phyloP scores from a whole-genome alignment of 2,888 invertebrate species.

The Hypercompe scribonia region DNA sequence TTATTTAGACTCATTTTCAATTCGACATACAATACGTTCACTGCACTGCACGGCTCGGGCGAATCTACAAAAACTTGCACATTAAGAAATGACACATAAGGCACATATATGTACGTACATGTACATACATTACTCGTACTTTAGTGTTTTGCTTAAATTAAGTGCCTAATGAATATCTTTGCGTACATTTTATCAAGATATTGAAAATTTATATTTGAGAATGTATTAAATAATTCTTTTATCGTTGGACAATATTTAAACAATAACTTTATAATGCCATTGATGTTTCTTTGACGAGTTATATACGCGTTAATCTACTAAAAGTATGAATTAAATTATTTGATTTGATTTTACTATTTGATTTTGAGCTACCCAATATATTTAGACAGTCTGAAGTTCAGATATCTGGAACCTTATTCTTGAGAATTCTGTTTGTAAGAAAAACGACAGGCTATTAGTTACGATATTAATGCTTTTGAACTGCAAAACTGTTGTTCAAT shows the following conservation, averaged over 20 bases:
- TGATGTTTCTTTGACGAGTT: too few species aligned
- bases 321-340: too few species aligned
- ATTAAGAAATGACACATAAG: not conserved
- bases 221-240: not conserved
- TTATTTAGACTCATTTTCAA: slow-evolving; percentile 50
- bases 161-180: not conserved
- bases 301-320: too few species aligned
- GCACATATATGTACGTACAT: not conserved
- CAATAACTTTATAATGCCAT: too few species aligned
- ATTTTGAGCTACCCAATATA: not conserved
- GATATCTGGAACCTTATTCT: not conserved
- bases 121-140: not conserved
- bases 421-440: not conserved
- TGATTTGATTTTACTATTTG: too few species aligned
- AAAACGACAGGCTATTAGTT: not conserved
- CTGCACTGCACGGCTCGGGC: not conserved
- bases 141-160: not conserved
- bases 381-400: not conserved
- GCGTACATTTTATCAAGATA: not conserved
- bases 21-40: slow-evolving; percentile 18
- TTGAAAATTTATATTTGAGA: not conserved
- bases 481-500: not conserved
- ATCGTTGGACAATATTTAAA: not conserved
- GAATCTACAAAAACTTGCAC: not conserved
- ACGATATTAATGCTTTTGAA: not conserved